These are phyloP conservation scores for Penaeus chinensis DNA, from an alignment of 1,140 invertebrate genomes.

Conservation along the genomic window DNA sequence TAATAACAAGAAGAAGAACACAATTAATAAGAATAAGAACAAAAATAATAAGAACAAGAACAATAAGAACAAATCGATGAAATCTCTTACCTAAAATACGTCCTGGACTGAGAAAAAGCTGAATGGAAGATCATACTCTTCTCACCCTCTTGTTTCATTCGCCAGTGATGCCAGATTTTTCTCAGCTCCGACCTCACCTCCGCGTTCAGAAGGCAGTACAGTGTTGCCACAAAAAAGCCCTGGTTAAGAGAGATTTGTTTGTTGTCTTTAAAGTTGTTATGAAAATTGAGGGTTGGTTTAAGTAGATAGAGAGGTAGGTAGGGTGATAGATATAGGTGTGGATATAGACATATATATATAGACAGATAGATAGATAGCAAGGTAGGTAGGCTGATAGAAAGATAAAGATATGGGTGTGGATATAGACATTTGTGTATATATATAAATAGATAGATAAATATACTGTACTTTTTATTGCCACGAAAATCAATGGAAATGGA, in stretches of 20 bases:
- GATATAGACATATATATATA: too few relatives aligned
- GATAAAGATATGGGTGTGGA: too few relatives aligned
- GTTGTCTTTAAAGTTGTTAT: neutral
- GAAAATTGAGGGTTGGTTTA: neutral
- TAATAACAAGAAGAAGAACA: too few relatives aligned
- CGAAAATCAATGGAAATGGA: too few relatives aligned
- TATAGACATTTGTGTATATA: too few relatives aligned
- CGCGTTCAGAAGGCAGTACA: slow-evolving; percentile 78
- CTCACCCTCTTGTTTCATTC: slow-evolving; percentile 12
- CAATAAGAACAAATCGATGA: neutral
- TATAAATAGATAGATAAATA: too few relatives aligned
- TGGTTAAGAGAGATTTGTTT: slow-evolving; percentile 72
- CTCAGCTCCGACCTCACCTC: slow-evolving; percentile 49
- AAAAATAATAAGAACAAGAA: neutral
- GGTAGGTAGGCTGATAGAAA: neutral
- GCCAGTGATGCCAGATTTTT: slow-evolving; percentile 55
- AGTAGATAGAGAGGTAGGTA: neutral
- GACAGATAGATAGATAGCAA: too few relatives aligned
- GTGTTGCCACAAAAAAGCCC: slow-evolving; percentile 78
- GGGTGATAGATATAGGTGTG: neutral
- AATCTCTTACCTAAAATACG: slow-evolving; percentile 37
- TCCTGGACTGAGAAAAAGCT: slow-evolving; percentile 43
- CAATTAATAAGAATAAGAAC: too few relatives aligned
- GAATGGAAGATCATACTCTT: slow-evolving; percentile 43
- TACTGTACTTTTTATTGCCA: too few relatives aligned